Conservation (phyloP, 2,113 vertebrate species). For the Rissa tridactyla region DNA sequence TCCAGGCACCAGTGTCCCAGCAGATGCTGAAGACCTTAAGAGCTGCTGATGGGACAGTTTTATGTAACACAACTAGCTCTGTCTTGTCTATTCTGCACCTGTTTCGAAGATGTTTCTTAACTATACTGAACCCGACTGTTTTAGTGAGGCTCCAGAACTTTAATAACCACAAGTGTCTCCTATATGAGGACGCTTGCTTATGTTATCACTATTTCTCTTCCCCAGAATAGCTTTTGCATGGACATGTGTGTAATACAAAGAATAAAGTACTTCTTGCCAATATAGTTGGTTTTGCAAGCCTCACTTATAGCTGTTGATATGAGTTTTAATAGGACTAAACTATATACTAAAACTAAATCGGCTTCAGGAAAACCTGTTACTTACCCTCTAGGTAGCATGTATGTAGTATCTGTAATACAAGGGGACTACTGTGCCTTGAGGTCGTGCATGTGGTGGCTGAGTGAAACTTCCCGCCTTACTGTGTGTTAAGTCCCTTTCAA, state of each 20-base stretch:
- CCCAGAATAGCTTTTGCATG: background rate
- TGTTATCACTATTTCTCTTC: background rate
- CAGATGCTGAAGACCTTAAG: conserved; percentile 25
- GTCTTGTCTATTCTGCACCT: conserved; percentile 18
- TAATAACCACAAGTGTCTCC: background rate
- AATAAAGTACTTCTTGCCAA: background rate
- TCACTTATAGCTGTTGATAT: background rate
- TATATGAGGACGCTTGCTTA: background rate
- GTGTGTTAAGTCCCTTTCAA: background rate
- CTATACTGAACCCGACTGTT: background rate
- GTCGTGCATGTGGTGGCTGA: background rate
- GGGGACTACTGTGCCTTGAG: background rate
- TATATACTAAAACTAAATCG: background rate
- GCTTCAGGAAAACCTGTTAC: background rate
- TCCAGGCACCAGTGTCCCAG: conserved; percentile 61
- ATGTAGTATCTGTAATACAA: background rate
- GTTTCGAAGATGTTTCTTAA: background rate
- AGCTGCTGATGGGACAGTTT: conserved; percentile 14
- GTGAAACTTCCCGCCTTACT: background rate
- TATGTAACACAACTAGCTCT: conserved; percentile 47
- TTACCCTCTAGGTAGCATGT: background rate
- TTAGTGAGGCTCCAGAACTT: background rate
- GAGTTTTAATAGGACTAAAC: background rate
- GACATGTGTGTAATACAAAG: background rate
- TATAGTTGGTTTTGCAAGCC: background rate